phyloP scores from a whole-genome alignment of 1,140 invertebrate genomes.

The Scylla paramamosain region DNA sequence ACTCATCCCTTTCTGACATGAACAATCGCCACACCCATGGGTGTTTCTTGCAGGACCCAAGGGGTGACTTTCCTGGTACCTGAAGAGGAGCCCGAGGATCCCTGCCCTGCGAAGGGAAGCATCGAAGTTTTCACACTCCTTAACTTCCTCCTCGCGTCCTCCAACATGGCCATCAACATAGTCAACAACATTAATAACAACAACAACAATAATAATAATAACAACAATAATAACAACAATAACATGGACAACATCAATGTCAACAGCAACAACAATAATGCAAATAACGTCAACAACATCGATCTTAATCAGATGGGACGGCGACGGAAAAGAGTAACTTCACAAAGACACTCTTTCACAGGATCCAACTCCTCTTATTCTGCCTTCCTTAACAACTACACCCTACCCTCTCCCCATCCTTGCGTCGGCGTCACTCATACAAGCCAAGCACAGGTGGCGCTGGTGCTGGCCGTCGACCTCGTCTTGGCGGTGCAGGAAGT shows the following conservation, averaged over 20 bases:
- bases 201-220: slow-evolving; percentile 62
- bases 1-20: no score
- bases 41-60: not conserved
- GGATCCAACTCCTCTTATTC: not conserved
- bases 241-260: slow-evolving; percentile 42
- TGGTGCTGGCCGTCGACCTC: not conserved
- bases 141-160: slow-evolving; percentile 45
- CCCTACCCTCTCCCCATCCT: not conserved
- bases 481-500: not conserved
- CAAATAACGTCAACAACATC: slow-evolving; percentile 59
- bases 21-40: no score
- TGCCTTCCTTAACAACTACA: not conserved
- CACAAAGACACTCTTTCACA: not conserved
- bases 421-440: not conserved
- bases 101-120: not conserved
- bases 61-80: slow-evolving; percentile 40
- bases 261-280: slow-evolving; percentile 57
- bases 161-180: not conserved
- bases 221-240: slow-evolving; percentile 63
- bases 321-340: not conserved
- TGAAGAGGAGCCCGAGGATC: not conserved
- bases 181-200: slow-evolving; percentile 49
- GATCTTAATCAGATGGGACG: slow-evolving; percentile 54
- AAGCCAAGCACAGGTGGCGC: not conserved
- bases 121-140: slow-evolving; percentile 56